Base-by-base conservation (phyloP, 2,888 invertebrate species). In the Sphinx pinastri region DNA sequence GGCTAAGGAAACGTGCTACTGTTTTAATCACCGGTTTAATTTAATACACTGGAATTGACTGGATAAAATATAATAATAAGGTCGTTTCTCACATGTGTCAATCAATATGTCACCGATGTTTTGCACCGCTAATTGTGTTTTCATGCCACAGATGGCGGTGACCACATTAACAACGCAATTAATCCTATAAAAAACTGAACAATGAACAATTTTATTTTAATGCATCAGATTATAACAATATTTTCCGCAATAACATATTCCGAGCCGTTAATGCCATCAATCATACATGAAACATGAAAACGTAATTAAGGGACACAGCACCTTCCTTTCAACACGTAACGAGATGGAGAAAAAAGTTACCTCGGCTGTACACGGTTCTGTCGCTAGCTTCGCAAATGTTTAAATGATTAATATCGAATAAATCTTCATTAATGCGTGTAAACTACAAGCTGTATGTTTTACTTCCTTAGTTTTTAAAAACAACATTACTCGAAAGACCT, bases 111-210 rank as follows among this genome's bases (percentile, higher is more conserved):
- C 13, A 13, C 47, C 47, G 49, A 16, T 5, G 58, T 58, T 58
- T 49, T 45, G 47, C 5, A 16, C 19, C 16, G 19, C 47, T 63
- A 63, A 49, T 63, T 63, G 63, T 19, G 63, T 14, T 63, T 63
- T 49, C n/a, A 13, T 63, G 6, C 63, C 63, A 49, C 19, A 63
- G 63, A 49, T 63, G 63, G 63, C 63, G 63, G 49, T 47, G 49
- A 49, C 16, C 63, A 63, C 19, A 49, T 63, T 63, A 63, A 63
- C 63, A 19, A 5, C 19, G 49, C n/a, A 60, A 60, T 63, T 60
- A 49, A 49, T 49, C 49, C 49, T 19, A 63, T 63, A 63, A 63
- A 63, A 63, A 63, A 63, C 63, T 47, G 47, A 49, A 63, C 63
- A 63, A 63, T 63, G 19, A 63, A 13, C 63, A 49, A 47, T 63